Percentiles rank a stretch among this genome's conserved stretches.
Conservation (phyloP, 2,888 invertebrate species). For the Terebella lapidaria region DNA sequence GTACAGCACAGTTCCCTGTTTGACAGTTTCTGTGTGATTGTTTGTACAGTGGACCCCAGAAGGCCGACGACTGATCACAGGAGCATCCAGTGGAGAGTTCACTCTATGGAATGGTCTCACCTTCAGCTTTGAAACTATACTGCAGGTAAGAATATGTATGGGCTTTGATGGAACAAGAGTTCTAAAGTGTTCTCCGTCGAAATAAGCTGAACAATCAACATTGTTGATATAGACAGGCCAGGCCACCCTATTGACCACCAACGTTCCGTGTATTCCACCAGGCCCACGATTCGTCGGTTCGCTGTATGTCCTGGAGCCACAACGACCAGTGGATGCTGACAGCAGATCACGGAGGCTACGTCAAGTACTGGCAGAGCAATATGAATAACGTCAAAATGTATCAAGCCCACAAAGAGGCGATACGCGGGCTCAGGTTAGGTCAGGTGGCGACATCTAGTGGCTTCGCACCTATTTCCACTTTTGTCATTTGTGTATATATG, state of each 20-base stretch:
- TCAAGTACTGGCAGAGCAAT: slow-evolving; percentile 99
- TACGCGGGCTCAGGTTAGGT: slow-evolving; percentile 89
- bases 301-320: slow-evolving; percentile 99
- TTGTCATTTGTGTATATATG: background rate
- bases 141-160: slow-evolving; percentile 68
- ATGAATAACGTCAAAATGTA: slow-evolving; percentile 99
- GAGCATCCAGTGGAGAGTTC: slow-evolving; percentile 98
- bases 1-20: no score
- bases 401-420: slow-evolving; percentile 99
- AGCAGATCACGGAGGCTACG: slow-evolving; percentile 95
- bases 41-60: slow-evolving; percentile 87
- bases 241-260: no score
- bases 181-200: no score
- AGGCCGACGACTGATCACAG: slow-evolving; percentile 92
- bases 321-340: slow-evolving; percentile 99
- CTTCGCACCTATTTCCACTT: background rate
- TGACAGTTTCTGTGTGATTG: no score
- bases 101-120: slow-evolving; percentile 99
- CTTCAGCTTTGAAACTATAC: slow-evolving; percentile 99
- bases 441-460: slow-evolving; percentile 5
- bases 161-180: background rate
- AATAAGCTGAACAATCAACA: no score
- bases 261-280: no score
- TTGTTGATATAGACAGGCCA: no score
- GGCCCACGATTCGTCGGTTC: slow-evolving; percentile 99